Evolutionary conservation across 2,888 invertebrate genomes (phyloP), one percentile per base, ranked within the genome.

Genomic region (Cerastis rubricosa): DNA sequence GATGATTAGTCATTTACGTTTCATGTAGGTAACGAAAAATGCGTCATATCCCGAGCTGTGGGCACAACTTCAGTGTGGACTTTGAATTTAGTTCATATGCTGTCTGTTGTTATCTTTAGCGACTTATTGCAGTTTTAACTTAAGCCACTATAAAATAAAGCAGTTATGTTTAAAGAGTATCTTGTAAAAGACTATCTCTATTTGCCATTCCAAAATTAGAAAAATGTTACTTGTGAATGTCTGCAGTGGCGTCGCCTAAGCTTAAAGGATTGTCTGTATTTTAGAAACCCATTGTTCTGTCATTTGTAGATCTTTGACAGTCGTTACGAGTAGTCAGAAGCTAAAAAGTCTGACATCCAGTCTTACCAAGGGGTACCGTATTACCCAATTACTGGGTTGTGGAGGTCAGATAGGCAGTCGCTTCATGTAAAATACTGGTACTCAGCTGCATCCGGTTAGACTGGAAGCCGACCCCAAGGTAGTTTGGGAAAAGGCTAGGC

Each of bases 231-330:
- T 70, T 47, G 19, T 49, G n/a, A 47, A 59, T 45, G 40, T 51
- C 70, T 75, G 25, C 66, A 40, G 11, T 74, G 51, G 61, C 71
- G 75, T 71, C 59, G 22, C 35, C 59, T 69, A 35, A 54, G 66
- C 66, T 73, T 71, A 65, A n/a, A 74, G 40, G 80, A 76, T 59
- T 80, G 67, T 80, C 70, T 71, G 9, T 76, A n/a, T 83, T 80
- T 83, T 65, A 45, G 9, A 54, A 45, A 73, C 40, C n/a, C 11
- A 47, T 22, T 35, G n/a, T n/a, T n/a, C n/a, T n/a, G n/a, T n/a
- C n/a, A n/a, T n/a, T n/a, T n/a, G n/a, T n/a, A n/a, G n/a, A n/a
- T n/a, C n/a, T n/a, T n/a, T n/a, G n/a, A n/a, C n/a, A n/a, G n/a
- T n/a, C n/a, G n/a, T n/a, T n/a, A n/a, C n/a, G n/a, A n/a, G n/a